phyloP scores from a whole-genome alignment of 2,888 invertebrate genomes.

The Yponomeuta sedellus region DNA sequence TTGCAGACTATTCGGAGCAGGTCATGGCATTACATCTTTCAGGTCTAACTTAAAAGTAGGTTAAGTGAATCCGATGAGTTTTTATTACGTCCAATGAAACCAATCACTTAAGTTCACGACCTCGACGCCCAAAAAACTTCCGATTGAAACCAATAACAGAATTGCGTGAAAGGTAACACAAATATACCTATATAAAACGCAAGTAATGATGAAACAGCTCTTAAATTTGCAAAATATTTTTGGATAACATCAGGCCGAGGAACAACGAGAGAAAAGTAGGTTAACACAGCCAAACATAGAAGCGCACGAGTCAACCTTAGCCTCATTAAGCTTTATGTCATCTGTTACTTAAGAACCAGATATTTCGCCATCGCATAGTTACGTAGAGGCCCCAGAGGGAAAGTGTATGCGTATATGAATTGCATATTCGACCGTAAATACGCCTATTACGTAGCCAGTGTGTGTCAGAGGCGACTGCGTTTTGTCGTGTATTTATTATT shows the following conservation, averaged over 20 bases:
- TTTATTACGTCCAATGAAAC: no score
- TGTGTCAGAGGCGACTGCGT: background rate
- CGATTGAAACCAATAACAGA: no score
- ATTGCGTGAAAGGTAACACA: no score
- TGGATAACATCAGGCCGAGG: background rate
- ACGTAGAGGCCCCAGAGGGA: constrained; percentile 35
- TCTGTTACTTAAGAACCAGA: constrained; percentile 43
- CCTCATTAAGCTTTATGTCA: constrained; percentile 53
- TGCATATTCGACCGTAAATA: constrained; percentile 18
- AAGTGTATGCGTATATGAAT: constrained; percentile 37
- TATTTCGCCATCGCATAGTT: constrained; percentile 41
- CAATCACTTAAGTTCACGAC: no score
- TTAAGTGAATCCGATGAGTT: no score
- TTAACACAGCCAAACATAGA: constrained; percentile 6
- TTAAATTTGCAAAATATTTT: background rate
- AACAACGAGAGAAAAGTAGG: constrained; percentile 4
- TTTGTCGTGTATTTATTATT: background rate
- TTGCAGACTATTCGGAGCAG: no score
- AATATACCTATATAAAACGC: background rate
- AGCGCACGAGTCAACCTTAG: constrained; percentile 56
- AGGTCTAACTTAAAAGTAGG: background rate
- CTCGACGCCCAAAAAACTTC: no score
- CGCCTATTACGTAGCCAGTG: constrained; percentile 1
- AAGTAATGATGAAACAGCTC: background rate
- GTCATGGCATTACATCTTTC: background rate